Base-by-base conservation (phyloP, 2,113 vertebrate genomes). In the Beaufortia kweichowensis region DNA sequence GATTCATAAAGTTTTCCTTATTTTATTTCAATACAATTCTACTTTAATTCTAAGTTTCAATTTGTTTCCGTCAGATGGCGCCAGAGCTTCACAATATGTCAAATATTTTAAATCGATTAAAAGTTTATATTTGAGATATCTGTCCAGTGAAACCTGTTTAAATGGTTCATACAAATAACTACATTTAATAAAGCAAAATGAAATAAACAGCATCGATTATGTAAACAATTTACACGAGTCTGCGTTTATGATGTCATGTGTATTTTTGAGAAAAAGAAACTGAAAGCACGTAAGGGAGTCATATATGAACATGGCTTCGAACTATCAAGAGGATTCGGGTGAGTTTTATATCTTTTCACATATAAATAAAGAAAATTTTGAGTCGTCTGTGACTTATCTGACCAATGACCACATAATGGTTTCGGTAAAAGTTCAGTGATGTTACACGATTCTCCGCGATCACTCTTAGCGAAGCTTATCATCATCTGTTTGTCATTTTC, bases 221-320 rank as follows among this genome's bases (percentile, higher is more conserved):
- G 35, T 8, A 21, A 9, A 7, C 1, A 17, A 53, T 26, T 3
- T 21, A 28, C 2, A 3, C 8, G 24, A n/a, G 6, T 6, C 6
- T 41, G 6, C 14, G 10, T 14, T 53, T 21, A 21, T 5, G 6
- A 39, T 39, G 46, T 17, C 29, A 23, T 19, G 33, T 50, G 14
- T 46, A 19, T 28, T 57, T 55, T 11, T 2, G 17, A 35, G 2
- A n/a, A 81, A 81, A 28, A 41, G 74, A 81, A 81, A 81, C 26
- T 15, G 61, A 81, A 81, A 81, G 46, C 29, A 11, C 2, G 35
- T 10, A 15, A 10, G 6, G 14, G 15, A 1, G 17, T 26, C 24
- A 50, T 23, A 65, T 59, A 6, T 21, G 8, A 77, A 9, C 11
- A 81, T 81, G 79, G 79, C 73, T 63, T 63, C 72, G 11, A 48